phyloP scores from a whole-genome alignment of 2,113 vertebrate genomes.

The Sarotherodon lohbergeri region DNA sequence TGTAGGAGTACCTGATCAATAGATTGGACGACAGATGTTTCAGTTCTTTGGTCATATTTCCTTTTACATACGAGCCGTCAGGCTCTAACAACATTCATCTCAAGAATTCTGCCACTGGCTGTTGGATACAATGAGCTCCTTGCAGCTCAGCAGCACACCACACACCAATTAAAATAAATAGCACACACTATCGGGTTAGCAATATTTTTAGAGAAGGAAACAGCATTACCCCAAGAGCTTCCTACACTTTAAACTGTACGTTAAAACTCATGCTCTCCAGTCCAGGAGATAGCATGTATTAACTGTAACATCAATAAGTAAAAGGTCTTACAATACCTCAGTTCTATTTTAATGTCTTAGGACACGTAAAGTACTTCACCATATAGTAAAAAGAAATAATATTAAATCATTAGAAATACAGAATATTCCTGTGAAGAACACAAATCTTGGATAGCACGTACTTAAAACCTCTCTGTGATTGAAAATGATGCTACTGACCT shows the following conservation, averaged over 20 bases:
- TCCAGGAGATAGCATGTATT: neutral
- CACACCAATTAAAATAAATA: neutral
- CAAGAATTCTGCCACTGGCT: neutral
- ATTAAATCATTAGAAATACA: neutral
- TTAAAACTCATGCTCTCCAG: neutral
- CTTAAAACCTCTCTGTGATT: neutral
- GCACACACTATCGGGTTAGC: neutral
- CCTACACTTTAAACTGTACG: neutral
- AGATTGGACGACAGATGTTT: neutral
- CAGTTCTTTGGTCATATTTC: neutral
- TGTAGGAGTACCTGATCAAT: neutral
- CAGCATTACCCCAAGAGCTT: neutral
- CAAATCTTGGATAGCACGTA: neutral
- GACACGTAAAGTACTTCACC: neutral
- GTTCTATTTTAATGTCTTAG: neutral
- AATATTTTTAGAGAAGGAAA: neutral
- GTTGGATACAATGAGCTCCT: neutral
- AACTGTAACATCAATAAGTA: neutral
- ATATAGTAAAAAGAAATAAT: neutral
- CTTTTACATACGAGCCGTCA: neutral
- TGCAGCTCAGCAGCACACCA: neutral
- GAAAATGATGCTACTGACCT: neutral
- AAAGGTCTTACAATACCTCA: neutral
- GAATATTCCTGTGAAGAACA: neutral
- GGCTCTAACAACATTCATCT: neutral